Evolutionary conservation across 2,113 vertebrate species (phyloP), one percentile per base, ranked within the genome.

Genomic region (Sphyrna mokarran): DNA sequence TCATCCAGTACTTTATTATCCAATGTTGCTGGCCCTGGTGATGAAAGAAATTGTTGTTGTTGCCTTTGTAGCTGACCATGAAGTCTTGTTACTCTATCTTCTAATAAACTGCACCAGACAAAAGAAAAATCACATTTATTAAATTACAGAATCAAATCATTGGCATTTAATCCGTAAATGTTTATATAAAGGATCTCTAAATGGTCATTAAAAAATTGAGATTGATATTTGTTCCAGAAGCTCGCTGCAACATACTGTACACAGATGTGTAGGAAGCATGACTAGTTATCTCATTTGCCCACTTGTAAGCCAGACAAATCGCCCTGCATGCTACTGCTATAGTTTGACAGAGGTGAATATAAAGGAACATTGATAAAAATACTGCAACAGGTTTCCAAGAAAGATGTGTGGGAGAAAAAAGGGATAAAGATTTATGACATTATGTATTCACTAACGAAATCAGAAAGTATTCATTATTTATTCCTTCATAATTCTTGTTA

Each of bases 1-100:
- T 99, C 99, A 96, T 99, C 99, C 97, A 99, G 98, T 95, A 98
- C 98, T 98, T 98, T 99, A 97, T 98, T 98, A 96, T 99, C 98
- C 70, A 98, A 96, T 7, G 98, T 97, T 90, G 97, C 97, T 3
- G 98, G 98, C 87, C 98, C 97, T n/a, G 99, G 97, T 0, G 98
- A 98, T 89, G 98, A 97, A 97, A 99, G 98, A 96, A 99, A 97
- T 63, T 99, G 99, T 97, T 99, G 99, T 96, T 99, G 99, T 96
- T 99, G 98, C 96, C 98, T 98, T 95, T 99, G 99, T 95, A 99
- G 98, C 96, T 99, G 99, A 61, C 99, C 98, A 13, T 99, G 99
- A 58, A 99, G 98, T 96, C 98, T 98, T 0, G 98, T 99, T 43
- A 99, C 99, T 96, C 99, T 97, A 97, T 99, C 99, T 97, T 99